Conservation (phyloP, 2,888 invertebrate genomes). For the Drosophila birchii region DNA sequence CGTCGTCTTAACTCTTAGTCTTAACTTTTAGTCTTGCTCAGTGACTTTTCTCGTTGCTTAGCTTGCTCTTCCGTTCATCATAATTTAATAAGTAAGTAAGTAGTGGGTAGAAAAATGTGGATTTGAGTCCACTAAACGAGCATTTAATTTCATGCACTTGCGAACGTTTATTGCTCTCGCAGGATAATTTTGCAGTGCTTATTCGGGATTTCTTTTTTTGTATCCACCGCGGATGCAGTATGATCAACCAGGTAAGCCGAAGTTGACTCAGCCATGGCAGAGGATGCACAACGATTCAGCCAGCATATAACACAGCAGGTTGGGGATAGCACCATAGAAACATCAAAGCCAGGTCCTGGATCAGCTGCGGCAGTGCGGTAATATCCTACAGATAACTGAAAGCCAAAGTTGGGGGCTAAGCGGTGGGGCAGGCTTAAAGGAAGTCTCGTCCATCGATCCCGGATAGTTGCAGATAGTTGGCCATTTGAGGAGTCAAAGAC, state of each 20-base stretch:
- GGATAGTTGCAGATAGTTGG: conserved; percentile 12
- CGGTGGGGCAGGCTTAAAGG: conserved; percentile 1
- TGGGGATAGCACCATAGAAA: neutral
- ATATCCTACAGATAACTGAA: conserved; percentile 37
- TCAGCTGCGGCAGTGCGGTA: conserved; percentile 8
- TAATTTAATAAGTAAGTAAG: neutral
- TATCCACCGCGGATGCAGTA: conserved; percentile 7
- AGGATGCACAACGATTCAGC: neutral
- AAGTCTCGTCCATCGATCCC: conserved; percentile 13
- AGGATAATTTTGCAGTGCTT: conserved; percentile 59
- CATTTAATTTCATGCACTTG: conserved; percentile 68
- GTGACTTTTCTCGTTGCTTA: neutral
- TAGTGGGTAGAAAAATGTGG: conserved; percentile 22
- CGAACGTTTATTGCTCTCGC: conserved; percentile 59
- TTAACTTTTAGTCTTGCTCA: neutral
- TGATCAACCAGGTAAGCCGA: conserved; percentile 22
- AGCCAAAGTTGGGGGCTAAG: conserved; percentile 21
- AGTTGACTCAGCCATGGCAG: conserved; percentile 7
- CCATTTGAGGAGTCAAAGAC: conserved; percentile 17
- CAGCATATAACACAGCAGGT: neutral
- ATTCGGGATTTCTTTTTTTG: neutral
- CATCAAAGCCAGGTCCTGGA: neutral
- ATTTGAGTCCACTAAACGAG: conserved; percentile 38
- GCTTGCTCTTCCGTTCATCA: neutral
- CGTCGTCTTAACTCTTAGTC: neutral